phyloP scores from a whole-genome alignment of 2,888 invertebrate species.

The Laothoe populi region DNA sequence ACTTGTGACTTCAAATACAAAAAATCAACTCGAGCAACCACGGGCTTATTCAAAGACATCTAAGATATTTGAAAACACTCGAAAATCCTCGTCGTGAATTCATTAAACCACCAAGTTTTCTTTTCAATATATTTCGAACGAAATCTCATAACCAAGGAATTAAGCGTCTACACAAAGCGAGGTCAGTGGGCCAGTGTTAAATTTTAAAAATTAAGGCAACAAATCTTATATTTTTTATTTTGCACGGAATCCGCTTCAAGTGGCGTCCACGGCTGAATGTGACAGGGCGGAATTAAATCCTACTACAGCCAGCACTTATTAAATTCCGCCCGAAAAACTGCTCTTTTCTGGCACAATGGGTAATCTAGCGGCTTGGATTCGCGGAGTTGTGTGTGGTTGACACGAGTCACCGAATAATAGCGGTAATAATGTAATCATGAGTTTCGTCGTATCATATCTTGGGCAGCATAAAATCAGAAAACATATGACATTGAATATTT shows the following conservation, averaged over 20 bases:
- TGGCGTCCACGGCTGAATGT: conserved; percentile 51
- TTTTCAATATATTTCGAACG: conserved; percentile 20
- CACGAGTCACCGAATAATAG: conserved; percentile 6
- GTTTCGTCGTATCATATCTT: no score
- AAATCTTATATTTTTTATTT: conserved; percentile 38
- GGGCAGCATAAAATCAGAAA: no score
- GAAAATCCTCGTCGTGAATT: neutral
- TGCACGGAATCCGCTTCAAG: conserved; percentile 43
- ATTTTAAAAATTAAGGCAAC: conserved; percentile 32
- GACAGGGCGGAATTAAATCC: conserved; percentile 74
- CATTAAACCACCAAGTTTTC: conserved; percentile 18
- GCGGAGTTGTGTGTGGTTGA: conserved; percentile 12
- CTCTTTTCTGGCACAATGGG: conserved; percentile 68
- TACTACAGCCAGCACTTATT: conserved; percentile 67
- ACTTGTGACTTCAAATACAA: no score
- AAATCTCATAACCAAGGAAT: conserved; percentile 11
- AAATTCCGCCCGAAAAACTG: conserved; percentile 72
- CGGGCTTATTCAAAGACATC: neutral
- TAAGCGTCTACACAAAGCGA: conserved; percentile 14
- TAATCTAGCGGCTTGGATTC: conserved; percentile 48
- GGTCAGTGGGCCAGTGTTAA: conserved; percentile 29
- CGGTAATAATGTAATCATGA: neutral
- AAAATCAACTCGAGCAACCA: neutral
- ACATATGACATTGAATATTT: no score
- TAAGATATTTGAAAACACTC: neutral